These are phyloP conservation scores for Neofelis nebulosa DNA, from an alignment of 2,113 vertebrate genomes.

Conservation along the genomic window DNA sequence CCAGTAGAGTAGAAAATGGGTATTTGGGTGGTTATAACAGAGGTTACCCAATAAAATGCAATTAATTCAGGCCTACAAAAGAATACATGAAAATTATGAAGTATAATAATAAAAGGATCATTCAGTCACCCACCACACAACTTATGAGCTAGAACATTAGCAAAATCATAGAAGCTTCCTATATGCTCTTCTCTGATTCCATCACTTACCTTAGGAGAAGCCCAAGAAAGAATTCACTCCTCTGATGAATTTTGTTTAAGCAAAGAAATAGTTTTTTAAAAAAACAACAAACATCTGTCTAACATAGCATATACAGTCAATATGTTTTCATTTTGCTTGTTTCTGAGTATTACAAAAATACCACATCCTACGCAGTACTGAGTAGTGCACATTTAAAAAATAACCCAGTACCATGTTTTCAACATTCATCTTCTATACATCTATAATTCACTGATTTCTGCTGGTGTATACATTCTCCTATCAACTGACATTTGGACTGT, in stretches of 20 bases:
- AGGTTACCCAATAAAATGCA: constrained; percentile 14
- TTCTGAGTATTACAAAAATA: constrained; percentile 9
- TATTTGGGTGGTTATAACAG: neutral
- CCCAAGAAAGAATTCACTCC: neutral
- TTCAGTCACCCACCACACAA: neutral
- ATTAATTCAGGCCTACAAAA: neutral
- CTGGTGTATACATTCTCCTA: neutral
- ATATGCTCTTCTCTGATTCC: neutral
- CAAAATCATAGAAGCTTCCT: neutral
- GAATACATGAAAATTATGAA: neutral
- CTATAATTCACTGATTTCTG: neutral
- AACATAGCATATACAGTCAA: neutral
- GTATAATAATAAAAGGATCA: neutral
- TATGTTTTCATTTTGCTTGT: neutral
- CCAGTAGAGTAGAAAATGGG: neutral
- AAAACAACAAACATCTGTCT: neutral
- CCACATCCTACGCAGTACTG: neutral
- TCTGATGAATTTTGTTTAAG: neutral
- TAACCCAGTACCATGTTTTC: neutral
- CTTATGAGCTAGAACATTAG: neutral
- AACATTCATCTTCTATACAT: neutral
- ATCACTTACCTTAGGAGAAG: neutral
- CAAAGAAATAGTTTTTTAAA: neutral
- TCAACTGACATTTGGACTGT: neutral
- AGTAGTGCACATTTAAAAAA: neutral